Base-by-base conservation (phyloP, 1,140 invertebrate species). In the Melanaphis sacchari region DNA sequence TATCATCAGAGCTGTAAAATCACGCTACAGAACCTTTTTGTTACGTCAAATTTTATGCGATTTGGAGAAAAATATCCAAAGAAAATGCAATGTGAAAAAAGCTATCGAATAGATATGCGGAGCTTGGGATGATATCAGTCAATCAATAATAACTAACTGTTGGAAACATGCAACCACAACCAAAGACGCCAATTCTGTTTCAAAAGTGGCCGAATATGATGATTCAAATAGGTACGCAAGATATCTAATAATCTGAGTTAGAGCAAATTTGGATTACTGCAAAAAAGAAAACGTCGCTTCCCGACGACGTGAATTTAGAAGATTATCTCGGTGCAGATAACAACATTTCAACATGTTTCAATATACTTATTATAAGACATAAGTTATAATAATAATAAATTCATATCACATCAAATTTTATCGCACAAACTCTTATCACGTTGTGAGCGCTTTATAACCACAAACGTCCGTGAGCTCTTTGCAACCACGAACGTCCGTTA, bases 1-100 rank as follows among this genome's bases (percentile, higher is more conserved):
- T 36, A 95, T 96, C 82, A 96, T 96, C 92, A 94, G 94, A 90
- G 94, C 94, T 93, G 94, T 95, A 87, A 95, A 95, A 94, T 93
- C 93, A 52, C 94, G 49, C n/a, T 94, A 94, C 81, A 84, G 38
- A 84, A 84, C 81, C 6, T 84, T 84, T 84, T 84, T 84, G 36
- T 82, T 43, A 93, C 24, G 26, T 93, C 31, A 41, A 81, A 81
- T 93, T 81, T n/a, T 93, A 81, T 38, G 52, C 46, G 49, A 89
- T 92, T 93, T 87, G 40, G 76, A 38, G 8, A 85, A 87, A 85
- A 54, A 90, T 92, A 82, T 66, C 52, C 90, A 49, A 36, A 49
- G 36, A 66, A 41, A 52, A 54, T 41, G 52, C 18, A 66, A 49
- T 91, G n/a, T 91, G 90, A 59, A 76, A 21, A 3, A 43, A 43